A percentile compares a stretch with the other conserved stretches of the same genome.
These are phyloP conservation scores for Tetanocera ferruginea DNA, from an alignment of 2,888 invertebrate genomes.

Conservation along the genomic window DNA sequence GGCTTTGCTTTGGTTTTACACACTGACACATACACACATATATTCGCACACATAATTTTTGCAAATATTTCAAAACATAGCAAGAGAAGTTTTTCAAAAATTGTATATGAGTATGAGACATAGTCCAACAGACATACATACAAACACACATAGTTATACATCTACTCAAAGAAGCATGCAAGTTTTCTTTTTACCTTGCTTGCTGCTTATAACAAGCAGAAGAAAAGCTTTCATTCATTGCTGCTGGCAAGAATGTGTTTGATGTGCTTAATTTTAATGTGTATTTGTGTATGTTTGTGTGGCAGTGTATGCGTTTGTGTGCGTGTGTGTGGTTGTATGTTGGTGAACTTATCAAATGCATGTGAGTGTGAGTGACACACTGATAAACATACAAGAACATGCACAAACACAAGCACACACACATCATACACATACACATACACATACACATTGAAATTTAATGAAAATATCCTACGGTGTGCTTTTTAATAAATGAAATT, in stretches of 20 bases:
- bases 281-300: background rate
- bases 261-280: slow-evolving; percentile 31
- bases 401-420: background rate
- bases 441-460: slow-evolving; percentile 36
- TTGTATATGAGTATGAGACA: background rate
- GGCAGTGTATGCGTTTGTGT: background rate
- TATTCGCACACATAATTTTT: background rate
- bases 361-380: background rate
- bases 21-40: background rate
- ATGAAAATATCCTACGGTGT: slow-evolving; percentile 54
- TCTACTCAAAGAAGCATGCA: background rate
- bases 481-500: slow-evolving; percentile 63
- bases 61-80: background rate
- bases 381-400: background rate
- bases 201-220: background rate
- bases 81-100: background rate
- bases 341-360: background rate
- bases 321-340: background rate
- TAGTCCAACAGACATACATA: background rate
- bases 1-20: background rate
- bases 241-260: slow-evolving; percentile 27
- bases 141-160: background rate
- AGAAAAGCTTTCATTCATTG: slow-evolving; percentile 17
- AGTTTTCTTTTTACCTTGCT: slow-evolving; percentile 1
- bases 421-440: background rate